A percentile compares a stretch with the other conserved stretches of the same genome.
These are phyloP conservation scores for Thecophora atra DNA, from an alignment of 2,888 invertebrate species.

Conservation along the genomic window DNA sequence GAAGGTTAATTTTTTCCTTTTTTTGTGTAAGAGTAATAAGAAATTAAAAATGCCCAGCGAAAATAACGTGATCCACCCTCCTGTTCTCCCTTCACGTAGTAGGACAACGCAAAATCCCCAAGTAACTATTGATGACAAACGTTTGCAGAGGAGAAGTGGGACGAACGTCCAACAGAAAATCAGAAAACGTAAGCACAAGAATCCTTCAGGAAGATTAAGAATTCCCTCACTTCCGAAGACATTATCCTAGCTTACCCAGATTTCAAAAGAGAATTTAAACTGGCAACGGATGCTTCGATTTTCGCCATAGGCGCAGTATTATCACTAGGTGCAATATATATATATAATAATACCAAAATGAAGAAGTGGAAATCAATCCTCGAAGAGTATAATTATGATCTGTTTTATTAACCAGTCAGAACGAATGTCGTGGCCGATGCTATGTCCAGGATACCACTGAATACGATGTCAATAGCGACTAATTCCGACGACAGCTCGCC, in stretches of 20 bases:
- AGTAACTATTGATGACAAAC: too few relatives aligned
- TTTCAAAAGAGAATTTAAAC: slow-evolving; percentile 38
- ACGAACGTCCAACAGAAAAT: neutral
- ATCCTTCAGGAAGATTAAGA: neutral
- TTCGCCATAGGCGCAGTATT: slow-evolving; percentile 39
- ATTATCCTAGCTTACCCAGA: slow-evolving; percentile 37
- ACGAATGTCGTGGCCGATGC: slow-evolving; percentile 37
- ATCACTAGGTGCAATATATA: slow-evolving; percentile 37
- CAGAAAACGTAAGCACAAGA: slow-evolving; percentile 4
- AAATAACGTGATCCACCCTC: too few relatives aligned
- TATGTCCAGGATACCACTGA: slow-evolving; percentile 36
- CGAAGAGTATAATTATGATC: slow-evolving; percentile 43
- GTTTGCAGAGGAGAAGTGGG: slow-evolving; percentile 16
- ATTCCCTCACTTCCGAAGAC: neutral
- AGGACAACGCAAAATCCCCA: too few relatives aligned
- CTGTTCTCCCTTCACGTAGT: too few relatives aligned
- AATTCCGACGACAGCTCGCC: slow-evolving; percentile 43
- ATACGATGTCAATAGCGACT: neutral
- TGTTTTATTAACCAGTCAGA: slow-evolving; percentile 40
- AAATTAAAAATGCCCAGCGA: too few relatives aligned
- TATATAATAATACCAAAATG: slow-evolving; percentile 39
- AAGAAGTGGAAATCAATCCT: slow-evolving; percentile 43
- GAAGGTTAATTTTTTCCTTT: too few relatives aligned
- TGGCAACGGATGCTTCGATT: slow-evolving; percentile 40
- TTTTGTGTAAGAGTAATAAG: too few relatives aligned